Base-by-base conservation (phyloP, 2,888 invertebrate genomes). In the Fragum fragum region DNA sequence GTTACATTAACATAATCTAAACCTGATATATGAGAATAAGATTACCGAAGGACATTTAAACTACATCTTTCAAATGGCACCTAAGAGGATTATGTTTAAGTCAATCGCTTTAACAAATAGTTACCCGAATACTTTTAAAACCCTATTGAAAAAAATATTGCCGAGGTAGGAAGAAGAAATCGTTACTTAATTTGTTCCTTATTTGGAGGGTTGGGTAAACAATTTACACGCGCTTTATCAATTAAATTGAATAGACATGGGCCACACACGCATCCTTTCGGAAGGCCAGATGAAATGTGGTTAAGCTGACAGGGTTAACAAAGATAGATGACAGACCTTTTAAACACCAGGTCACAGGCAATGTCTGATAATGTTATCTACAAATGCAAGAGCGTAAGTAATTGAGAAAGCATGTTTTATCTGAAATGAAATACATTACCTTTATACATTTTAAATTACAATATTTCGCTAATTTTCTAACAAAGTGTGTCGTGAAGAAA, bases 141-240 rank as follows among this genome's bases (percentile, higher is more conserved):
- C n/a, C 28, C 42, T 66, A 42, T 42, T 66, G 66, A 39, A 66
- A n/a, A n/a, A n/a, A 42, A 66, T 26, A 0, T 32, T 11, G 23
- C 36, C 42, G 14, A 21, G 9, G 23, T 14, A 42, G 18, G 7
- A 36, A 21, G 21, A 42, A 26, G 9, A 11, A 9, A 21, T 9
- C 21, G 23, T 66, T 66, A 66, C 39, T 61, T 42, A 66, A 42
- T 66, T 21, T 42, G 66, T 23, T n/a, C 36, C 29, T 39, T 66
- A 66, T 66, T 18, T 32, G 36, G 66, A 66, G 42, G 66, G 66
- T 42, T 26, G 66, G 66, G 42, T 66, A 66, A 66, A 66, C 28
- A 66, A 21, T 42, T 66, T 26, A 66, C 66, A 66, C 66, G 66
- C 66, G 66, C 21, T 21, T 21, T 66, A 42, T 23, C 66, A 66